Conservation (phyloP, 2,888 invertebrate genomes). For the Drosophila limbata region DNA sequence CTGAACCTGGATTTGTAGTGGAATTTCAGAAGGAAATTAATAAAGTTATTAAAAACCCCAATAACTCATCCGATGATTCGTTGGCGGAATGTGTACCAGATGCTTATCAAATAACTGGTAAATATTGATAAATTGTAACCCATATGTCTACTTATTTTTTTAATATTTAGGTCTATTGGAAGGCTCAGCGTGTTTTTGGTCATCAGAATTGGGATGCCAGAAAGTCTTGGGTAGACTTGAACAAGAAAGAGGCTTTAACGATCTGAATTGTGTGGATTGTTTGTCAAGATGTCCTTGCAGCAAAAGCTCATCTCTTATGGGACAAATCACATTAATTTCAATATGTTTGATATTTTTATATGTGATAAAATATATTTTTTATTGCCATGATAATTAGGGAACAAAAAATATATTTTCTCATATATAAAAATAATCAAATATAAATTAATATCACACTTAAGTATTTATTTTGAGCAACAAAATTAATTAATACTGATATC, state of each 20-base stretch:
- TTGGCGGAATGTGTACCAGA: not conserved
- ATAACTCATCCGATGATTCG: not conserved
- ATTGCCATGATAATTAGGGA: too few relatives aligned
- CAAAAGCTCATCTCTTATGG: not conserved
- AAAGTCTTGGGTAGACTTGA: conserved; percentile 1
- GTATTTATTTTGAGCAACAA: too few relatives aligned
- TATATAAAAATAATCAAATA: too few relatives aligned
- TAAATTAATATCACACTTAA: too few relatives aligned
- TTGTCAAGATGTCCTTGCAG: conserved; percentile 12
- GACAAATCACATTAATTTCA: not conserved
- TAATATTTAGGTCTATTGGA: not conserved
- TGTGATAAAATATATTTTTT: not conserved
- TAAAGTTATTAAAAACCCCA: not conserved
- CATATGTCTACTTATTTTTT: not conserved
- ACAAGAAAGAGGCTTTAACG: not conserved
- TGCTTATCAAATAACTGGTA: conserved; percentile 6
- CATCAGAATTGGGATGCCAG: conserved; percentile 10
- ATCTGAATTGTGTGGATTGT: conserved; percentile 1
- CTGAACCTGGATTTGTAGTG: not conserved
- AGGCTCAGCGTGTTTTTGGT: conserved; percentile 23
- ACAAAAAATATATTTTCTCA: too few relatives aligned
- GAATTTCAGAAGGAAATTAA: accelerated
- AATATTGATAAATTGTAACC: not conserved
- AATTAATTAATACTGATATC: too few relatives aligned
- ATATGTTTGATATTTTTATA: not conserved